Percentiles rank a stretch among this genome's conserved stretches.
Evolutionary conservation across 2,113 vertebrate genomes (phyloP).

Genomic region (Atlantisia rogersi): DNA sequence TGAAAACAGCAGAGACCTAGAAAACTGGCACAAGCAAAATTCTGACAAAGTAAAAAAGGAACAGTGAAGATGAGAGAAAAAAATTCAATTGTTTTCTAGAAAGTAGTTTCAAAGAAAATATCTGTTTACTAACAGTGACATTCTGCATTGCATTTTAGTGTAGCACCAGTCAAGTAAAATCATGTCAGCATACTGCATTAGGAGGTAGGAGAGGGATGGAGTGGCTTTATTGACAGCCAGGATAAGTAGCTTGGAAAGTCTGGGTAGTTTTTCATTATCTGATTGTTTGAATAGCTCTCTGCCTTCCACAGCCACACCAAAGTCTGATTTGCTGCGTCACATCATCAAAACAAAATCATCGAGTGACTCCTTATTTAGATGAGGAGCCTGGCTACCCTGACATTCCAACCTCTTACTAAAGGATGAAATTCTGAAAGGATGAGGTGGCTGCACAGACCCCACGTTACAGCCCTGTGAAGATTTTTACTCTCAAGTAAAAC

Average conservation of each 20-base stretch:
- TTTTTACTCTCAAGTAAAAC: background rate
- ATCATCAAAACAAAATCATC: background rate
- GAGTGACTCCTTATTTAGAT: background rate
- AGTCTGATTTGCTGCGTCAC: background rate
- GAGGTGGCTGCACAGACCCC: background rate
- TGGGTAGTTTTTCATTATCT: conserved; percentile 31
- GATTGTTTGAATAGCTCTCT: background rate
- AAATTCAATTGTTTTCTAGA: background rate
- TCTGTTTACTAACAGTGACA: conserved; percentile 25
- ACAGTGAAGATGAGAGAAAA: background rate
- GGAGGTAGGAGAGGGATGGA: background rate
- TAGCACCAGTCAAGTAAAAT: conserved; percentile 31
- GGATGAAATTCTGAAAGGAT: background rate
- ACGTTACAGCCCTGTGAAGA: fast-evolving
- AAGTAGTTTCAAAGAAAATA: background rate
- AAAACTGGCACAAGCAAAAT: background rate
- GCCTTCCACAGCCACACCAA: background rate
- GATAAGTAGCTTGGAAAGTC: background rate
- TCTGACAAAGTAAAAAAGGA: background rate
- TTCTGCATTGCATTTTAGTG: background rate
- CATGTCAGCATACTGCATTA: background rate
- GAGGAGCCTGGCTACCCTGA: background rate
- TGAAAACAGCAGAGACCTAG: background rate
- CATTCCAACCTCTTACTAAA: background rate
- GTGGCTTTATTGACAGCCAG: conserved; percentile 26